Evolutionary conservation across 1,140 invertebrate species (phyloP).

Genomic region (Brachionus koreanus): DNA sequence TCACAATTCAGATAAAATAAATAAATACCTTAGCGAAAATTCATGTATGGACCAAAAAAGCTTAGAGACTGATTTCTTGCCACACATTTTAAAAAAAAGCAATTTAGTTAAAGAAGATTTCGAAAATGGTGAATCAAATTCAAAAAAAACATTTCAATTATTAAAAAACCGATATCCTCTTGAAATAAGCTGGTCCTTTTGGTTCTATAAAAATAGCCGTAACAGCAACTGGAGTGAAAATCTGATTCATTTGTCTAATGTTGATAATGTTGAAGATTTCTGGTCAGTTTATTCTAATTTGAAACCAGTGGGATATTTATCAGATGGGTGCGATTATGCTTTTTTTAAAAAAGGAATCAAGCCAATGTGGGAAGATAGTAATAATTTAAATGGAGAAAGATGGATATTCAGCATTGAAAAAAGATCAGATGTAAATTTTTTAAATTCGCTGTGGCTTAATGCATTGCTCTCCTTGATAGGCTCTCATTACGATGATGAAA

Average conservation of each 20-base stretch:
- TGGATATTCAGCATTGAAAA: not conserved
- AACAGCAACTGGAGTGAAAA: constrained; percentile 1
- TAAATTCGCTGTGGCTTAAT: not conserved
- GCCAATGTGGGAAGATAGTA: constrained; percentile 21
- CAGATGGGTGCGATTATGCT: constrained; percentile 34
- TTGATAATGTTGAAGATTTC: not conserved
- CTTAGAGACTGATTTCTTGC: not conserved
- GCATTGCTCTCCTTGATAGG: not conserved
- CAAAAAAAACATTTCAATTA: not conserved
- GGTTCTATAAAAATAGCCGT: not conserved
- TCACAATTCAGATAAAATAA: not conserved
- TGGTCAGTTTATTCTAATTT: not conserved
- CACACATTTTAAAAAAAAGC: not conserved
- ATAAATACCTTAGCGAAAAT: not conserved
- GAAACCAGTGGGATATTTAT: constrained; percentile 5
- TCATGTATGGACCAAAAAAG: not conserved
- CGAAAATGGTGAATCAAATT: not conserved
- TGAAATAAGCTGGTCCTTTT: constrained; percentile 12
- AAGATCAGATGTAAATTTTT: not conserved
- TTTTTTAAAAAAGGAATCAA: constrained; percentile 11
- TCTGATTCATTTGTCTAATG: not conserved
- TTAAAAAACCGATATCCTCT: not conserved
- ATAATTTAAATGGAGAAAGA: constrained; percentile 13
- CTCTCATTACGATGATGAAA: constrained; percentile 4
- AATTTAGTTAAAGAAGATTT: not conserved